Conservation (phyloP, 2,113 vertebrate species). For the Labrus mixtus region DNA sequence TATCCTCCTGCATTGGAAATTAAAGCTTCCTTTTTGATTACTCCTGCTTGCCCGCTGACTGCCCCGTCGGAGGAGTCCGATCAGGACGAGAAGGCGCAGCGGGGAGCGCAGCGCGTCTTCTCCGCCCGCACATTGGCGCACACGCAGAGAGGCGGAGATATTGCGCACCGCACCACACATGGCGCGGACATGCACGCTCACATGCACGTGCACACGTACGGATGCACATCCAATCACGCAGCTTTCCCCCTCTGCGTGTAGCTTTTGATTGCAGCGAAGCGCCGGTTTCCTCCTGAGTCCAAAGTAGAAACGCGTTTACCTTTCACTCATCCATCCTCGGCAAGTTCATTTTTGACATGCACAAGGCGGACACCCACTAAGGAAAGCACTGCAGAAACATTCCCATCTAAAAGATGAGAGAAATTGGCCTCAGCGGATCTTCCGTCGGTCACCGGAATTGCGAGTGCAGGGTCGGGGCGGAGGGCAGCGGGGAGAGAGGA, state of each 20-base stretch:
- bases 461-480: slow-evolving; percentile 70
- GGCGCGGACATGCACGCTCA: slow-evolving; percentile 20
- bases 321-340: background rate
- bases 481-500: slow-evolving; percentile 72
- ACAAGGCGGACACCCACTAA: slow-evolving; percentile 57
- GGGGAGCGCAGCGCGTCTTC: slow-evolving; percentile 18
- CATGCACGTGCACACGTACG: slow-evolving; percentile 21
- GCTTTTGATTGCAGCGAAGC: slow-evolving; percentile 4
- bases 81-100: slow-evolving; percentile 18
- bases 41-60: background rate
- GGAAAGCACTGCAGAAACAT: slow-evolving; percentile 63
- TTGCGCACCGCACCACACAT: slow-evolving; percentile 42
- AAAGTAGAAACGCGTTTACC: slow-evolving; percentile 3
- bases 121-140: slow-evolving; percentile 26
- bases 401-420: slow-evolving; percentile 83
- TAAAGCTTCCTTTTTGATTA: background rate
- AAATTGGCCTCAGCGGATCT: slow-evolving; percentile 72
- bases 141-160: slow-evolving; percentile 32
- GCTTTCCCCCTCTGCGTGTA: slow-evolving; percentile 1
- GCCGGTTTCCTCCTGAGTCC: background rate
- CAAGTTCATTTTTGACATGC: slow-evolving; percentile 43
- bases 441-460: slow-evolving; percentile 74
- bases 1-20: slow-evolving; percentile 20
- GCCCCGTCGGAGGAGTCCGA: slow-evolving; percentile 27
- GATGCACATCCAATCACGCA: slow-evolving; percentile 10